Evolutionary conservation across 1,140 invertebrate species (phyloP).

Genomic region (Ostrea denselamellosa): DNA sequence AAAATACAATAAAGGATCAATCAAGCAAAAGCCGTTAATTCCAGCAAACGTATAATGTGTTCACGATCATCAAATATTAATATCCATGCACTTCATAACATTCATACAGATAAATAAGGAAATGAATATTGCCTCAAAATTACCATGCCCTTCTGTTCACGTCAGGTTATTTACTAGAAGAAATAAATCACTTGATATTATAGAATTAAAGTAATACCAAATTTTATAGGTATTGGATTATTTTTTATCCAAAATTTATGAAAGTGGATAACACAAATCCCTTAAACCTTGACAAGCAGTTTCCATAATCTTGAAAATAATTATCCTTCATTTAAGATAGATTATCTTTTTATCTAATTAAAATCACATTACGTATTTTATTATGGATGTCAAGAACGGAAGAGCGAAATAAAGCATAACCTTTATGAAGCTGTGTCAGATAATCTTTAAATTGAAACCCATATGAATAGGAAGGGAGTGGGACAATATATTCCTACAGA

Average conservation of each 20-base stretch:
- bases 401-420: conserved; percentile 31
- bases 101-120: background rate
- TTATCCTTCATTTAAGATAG: conserved; percentile 10
- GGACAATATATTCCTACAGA: conserved; percentile 14
- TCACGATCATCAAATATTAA: background rate
- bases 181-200: conserved; percentile 21
- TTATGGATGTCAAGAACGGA: conserved; percentile 37
- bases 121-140: background rate
- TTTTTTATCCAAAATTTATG: background rate
- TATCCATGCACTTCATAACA: background rate
- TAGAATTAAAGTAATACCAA: background rate
- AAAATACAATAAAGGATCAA: background rate
- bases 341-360: conserved; percentile 39
- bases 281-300: conserved; percentile 10
- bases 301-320: background rate
- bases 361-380: conserved; percentile 34
- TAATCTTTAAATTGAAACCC: conserved; percentile 32
- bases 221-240: conserved; percentile 12
- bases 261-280: conserved; percentile 14
- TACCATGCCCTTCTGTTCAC: background rate
- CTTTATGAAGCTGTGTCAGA: background rate
- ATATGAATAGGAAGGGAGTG: conserved; percentile 24
- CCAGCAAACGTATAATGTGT: background rate
- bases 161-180: background rate
- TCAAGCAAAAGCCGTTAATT: no score